phyloP scores from a whole-genome alignment of 2,888 invertebrate genomes.

The Oscheius sp. region DNA sequence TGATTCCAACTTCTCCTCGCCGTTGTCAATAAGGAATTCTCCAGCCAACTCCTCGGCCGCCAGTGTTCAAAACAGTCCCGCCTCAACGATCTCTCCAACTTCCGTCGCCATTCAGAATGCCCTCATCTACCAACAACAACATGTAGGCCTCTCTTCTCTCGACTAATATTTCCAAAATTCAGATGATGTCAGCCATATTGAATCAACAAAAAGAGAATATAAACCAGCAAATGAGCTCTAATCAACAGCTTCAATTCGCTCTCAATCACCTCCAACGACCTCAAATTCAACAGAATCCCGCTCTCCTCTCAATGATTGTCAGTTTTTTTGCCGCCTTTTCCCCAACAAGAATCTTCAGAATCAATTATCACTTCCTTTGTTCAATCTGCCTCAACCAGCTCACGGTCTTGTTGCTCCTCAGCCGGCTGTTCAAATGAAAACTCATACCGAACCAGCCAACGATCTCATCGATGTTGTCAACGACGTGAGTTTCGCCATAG shows the following conservation, averaged over 20 bases:
- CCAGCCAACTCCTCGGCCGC: conserved; percentile 1
- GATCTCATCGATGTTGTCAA: conserved; percentile 22
- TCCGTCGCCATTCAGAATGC: conserved; percentile 13
- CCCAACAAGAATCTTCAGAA: neutral
- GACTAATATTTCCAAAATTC: neutral
- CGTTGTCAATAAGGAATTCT: conserved; percentile 6
- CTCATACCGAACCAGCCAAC: neutral
- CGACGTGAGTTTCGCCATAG: neutral
- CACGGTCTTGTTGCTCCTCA: conserved; percentile 25
- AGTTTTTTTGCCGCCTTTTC: neutral
- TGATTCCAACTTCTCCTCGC: conserved; percentile 5
- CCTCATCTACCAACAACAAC: conserved; percentile 11
- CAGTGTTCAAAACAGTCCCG: neutral
- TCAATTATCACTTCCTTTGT: neutral
- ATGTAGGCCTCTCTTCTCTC: neutral
- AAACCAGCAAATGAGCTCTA: neutral
- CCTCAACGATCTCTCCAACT: neutral
- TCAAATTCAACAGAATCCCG: neutral
- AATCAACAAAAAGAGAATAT: conserved; percentile 31
- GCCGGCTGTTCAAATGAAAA: conserved; percentile 16
- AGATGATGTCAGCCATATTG: conserved; percentile 20
- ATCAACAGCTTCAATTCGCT: conserved; percentile 18
- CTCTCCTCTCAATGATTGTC: conserved; percentile 8
- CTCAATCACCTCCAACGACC: conserved; percentile 8
- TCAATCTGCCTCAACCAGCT: conserved; percentile 14